phyloP scores from a whole-genome alignment of 2,797 vertebrate genomes.

The Distichodus sexfasciatus region DNA sequence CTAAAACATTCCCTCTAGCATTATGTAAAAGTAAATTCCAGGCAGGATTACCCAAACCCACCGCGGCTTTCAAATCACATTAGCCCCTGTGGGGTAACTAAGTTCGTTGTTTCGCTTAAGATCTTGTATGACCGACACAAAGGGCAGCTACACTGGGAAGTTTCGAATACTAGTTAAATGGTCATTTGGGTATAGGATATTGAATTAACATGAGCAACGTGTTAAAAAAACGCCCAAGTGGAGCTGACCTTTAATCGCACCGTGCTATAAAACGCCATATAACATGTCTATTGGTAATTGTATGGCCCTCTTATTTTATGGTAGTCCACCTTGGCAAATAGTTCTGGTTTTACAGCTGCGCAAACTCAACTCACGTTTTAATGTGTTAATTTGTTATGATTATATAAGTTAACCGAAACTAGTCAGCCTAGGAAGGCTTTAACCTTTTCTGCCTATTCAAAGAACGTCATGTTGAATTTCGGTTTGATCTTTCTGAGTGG shows the following conservation, averaged over 20 bases:
- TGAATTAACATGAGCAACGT: no score
- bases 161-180: background rate
- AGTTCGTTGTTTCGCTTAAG: background rate
- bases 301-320: background rate
- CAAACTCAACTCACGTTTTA: background rate
- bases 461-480: background rate
- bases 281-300: background rate
- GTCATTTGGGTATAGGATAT: background rate
- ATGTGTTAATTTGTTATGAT: slow-evolving; percentile 2
- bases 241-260: slow-evolving; percentile 19
- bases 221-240: background rate
- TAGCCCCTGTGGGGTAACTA: slow-evolving; percentile 4
- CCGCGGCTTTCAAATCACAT: background rate
- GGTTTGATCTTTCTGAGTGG: background rate
- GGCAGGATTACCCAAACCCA: slow-evolving; percentile 11
- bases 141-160: background rate
- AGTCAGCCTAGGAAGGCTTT: no score
- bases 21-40: slow-evolving; percentile 30
- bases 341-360: slow-evolving; percentile 17
- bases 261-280: background rate
- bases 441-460: background rate
- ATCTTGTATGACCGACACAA: no score
- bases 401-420: background rate
- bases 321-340: background rate
- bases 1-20: slow-evolving; percentile 8